phyloP scores from a whole-genome alignment of 2,113 vertebrate species.

The Mixornis gularis region DNA sequence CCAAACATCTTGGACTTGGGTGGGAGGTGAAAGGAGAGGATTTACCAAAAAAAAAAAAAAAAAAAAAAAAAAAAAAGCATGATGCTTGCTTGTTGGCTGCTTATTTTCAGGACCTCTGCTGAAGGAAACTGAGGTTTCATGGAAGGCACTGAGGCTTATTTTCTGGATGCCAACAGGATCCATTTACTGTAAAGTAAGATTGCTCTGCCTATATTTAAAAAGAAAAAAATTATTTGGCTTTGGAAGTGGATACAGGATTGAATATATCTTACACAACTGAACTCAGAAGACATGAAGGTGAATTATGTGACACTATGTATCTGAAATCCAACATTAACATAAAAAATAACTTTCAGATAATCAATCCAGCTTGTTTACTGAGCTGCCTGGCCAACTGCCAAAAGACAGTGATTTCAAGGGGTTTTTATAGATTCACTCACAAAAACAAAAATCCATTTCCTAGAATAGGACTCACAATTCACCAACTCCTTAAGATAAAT shows the following conservation, averaged over 20 bases:
- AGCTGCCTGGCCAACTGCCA: not conserved
- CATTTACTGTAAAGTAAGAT: not conserved
- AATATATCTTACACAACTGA: not conserved
- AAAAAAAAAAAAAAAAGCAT: not conserved
- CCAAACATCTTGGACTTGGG: not conserved
- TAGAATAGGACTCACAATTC: not conserved
- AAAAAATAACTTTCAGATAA: not conserved
- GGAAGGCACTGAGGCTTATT: not conserved
- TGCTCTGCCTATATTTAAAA: not conserved
- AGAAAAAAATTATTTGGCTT: not conserved
- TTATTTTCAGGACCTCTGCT: not conserved
- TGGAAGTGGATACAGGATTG: not conserved
- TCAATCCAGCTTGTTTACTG: slow-evolving; percentile 18
- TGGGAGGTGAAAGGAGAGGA: not conserved
- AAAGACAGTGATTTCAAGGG: not conserved
- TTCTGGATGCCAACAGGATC: not conserved
- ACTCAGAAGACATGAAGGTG: not conserved
- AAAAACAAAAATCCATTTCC: slow-evolving; percentile 3
- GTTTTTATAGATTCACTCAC: not conserved
- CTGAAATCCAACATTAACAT: not conserved
- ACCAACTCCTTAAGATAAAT: not conserved
- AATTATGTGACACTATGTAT: not conserved
- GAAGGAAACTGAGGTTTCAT: not conserved
- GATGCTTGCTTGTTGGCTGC: not conserved
- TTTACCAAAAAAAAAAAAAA: not conserved